Percentiles rank a stretch among this genome's conserved stretches.
phyloP scores from a whole-genome alignment of 2,797 vertebrate species.

The Crocodylus rhombifer region DNA sequence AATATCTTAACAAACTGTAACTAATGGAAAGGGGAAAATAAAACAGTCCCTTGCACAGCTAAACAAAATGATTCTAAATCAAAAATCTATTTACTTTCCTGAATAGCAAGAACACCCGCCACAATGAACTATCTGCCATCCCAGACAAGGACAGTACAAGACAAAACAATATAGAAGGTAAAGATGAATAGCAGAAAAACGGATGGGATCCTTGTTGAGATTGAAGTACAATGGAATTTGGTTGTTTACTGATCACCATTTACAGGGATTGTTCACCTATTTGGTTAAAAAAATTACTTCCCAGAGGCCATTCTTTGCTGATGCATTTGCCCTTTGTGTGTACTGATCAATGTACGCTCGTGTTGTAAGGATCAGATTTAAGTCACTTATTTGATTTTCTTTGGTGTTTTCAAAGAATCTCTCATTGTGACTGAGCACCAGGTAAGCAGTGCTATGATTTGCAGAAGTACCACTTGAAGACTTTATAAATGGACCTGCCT shows the following conservation, averaged over 20 bases:
- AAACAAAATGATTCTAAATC: conserved; percentile 53
- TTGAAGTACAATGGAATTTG: conserved; percentile 1
- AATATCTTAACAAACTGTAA: conserved; percentile 65
- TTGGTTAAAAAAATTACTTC: conserved; percentile 40
- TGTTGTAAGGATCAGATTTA: conserved; percentile 39
- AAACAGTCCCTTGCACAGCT: neutral
- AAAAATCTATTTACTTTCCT: conserved; percentile 64
- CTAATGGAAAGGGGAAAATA: conserved; percentile 35
- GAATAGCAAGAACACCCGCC: conserved; percentile 31
- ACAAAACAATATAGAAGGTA: neutral
- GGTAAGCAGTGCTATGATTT: neutral
- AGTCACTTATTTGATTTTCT: conserved; percentile 56
- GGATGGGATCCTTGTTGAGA: neutral
- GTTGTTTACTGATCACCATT: conserved; percentile 48
- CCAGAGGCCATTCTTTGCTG: conserved; percentile 28
- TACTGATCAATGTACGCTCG: conserved; percentile 44
- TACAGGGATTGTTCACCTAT: conserved; percentile 30
- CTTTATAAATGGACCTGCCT: conserved; percentile 29
- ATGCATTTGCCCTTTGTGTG: neutral
- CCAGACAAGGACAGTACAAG: conserved; percentile 3
- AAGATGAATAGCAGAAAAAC: conserved; percentile 26
- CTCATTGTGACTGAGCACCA: neutral
- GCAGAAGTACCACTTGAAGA: conserved; percentile 13
- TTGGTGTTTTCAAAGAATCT: neutral
- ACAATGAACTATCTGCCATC: conserved; percentile 31